Base-by-base conservation (phyloP, 2,113 vertebrate genomes). In the Entelurus aequoreus region DNA sequence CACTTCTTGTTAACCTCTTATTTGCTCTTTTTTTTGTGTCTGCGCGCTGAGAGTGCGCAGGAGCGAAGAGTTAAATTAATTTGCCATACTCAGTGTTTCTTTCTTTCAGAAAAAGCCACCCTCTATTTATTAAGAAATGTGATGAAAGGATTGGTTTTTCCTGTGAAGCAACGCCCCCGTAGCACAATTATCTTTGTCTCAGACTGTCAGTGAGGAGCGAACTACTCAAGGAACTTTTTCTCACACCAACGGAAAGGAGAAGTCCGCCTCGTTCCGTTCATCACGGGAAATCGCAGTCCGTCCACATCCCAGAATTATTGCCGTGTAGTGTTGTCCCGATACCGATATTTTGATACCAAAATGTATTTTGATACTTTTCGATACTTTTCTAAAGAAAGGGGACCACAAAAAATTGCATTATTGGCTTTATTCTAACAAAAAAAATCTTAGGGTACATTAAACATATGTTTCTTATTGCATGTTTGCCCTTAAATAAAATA, bases 1-100 rank as follows among this genome's bases (percentile, higher is more conserved):
- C 93, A 93, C 92, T 94, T 94, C 92, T 92, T 90, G 92, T 99
- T 98, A 98, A 96, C 94, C 93, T 96, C 93, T 92, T 93, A 89
- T 93, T 93, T 93, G 92, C 90, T 94, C 90, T 93, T 87, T 88
- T 89, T 90, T 92, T 92, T 90, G 90, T 90, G 87, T 88, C 87
- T 88, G 84, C 93, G 90, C 88, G 93, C 93, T 92, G 94, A 75
- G 94, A 92, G 92, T 87, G 88, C 90, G 90, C 91, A 90, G 92
- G 92, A 93, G 91, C 28, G 4, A 28, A 28, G 1, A 90, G 90
- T 93, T 91, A 86, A 91, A 92, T 92, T 93, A 85, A 90, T 87
- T 86, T 79, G 73, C 78, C 71, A 69, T 73, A 63, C 73, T 72
- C 19, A 35, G 59, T 80, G 73, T 76, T 65, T 72, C 44, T 68